These are phyloP conservation scores for Philaethria dido DNA, from an alignment of 2,888 invertebrate genomes.

Conservation along the genomic window DNA sequence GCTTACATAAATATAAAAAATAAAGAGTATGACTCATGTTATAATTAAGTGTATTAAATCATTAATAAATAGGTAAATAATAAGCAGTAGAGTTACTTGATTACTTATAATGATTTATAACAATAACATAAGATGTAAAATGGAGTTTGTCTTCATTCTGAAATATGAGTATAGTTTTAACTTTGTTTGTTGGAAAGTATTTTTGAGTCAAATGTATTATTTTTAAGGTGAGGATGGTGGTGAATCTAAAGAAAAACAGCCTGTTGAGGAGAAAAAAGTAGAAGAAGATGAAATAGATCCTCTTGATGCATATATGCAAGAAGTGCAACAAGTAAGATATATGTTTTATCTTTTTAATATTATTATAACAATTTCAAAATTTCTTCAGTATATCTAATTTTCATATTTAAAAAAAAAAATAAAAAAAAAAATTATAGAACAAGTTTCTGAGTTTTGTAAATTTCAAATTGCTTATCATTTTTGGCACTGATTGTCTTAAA, in stretches of 20 bases:
- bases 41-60: too few relatives aligned
- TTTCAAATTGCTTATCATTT: background rate
- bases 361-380: too few relatives aligned
- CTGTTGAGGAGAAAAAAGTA: conserved; percentile 66
- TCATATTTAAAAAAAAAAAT: too few relatives aligned
- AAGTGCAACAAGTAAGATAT: conserved; percentile 83
- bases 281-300: conserved; percentile 94
- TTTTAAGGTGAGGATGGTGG: conserved; percentile 79
- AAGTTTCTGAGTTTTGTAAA: too few relatives aligned
- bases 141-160: background rate
- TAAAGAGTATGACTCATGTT: too few relatives aligned
- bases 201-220: background rate
- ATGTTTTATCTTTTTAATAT: background rate
- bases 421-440: too few relatives aligned
- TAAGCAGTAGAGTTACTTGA: background rate
- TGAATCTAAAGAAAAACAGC: conserved; percentile 76
- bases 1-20: conserved; percentile 17
- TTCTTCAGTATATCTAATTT: too few relatives aligned
- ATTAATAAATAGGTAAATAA: too few relatives aligned
- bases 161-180: too few relatives aligned
- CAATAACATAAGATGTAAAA: background rate
- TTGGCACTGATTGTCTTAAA: background rate
- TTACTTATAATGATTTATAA: background rate
- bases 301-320: conserved; percentile 98
- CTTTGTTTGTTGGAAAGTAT: too few relatives aligned